These are phyloP conservation scores for Denticeps clupeoides DNA, from an alignment of 2,797 vertebrate species.

Conservation along the genomic window DNA sequence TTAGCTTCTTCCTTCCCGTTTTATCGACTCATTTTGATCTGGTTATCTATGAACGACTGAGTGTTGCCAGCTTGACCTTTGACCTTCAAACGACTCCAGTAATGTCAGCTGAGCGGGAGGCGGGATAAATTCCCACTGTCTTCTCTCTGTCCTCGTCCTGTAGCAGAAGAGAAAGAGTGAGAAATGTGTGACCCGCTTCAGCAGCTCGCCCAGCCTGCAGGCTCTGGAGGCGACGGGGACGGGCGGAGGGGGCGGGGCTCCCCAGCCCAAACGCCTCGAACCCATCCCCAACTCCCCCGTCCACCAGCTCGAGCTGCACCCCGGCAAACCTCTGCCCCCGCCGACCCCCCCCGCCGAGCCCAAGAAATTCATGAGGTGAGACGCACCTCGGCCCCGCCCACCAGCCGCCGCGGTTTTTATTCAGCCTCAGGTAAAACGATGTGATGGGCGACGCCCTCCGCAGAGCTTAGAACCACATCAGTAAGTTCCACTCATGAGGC, in stretches of 20 bases:
- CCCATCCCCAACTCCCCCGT: constrained; percentile 95
- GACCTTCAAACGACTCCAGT: constrained; percentile 6
- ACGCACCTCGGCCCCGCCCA: constrained; percentile 60
- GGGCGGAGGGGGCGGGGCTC: constrained; percentile 47
- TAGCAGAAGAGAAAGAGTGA: constrained; percentile 99
- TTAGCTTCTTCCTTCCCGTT: constrained; percentile 33
- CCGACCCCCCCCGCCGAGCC: constrained; percentile 90
- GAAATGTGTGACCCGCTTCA: constrained; percentile 92
- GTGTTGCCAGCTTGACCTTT: constrained; percentile 30
- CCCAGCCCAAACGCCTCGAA: constrained; percentile 79
- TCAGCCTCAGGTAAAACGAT: constrained; percentile 15
- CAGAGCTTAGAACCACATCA: constrained; percentile 9
- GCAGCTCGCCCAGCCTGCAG: constrained; percentile 93
- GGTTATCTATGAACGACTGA: constrained; percentile 34
- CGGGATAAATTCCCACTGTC: constrained; percentile 18
- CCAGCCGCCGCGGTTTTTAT: constrained; percentile 23
- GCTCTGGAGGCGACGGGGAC: constrained; percentile 83
- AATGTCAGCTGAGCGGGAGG: no score
- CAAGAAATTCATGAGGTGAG: constrained; percentile 99
- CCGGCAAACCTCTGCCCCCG: constrained; percentile 94
- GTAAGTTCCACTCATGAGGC: constrained; percentile 6
- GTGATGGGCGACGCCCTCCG: neutral
- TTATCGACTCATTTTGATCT: constrained; percentile 38
- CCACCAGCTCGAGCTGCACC: constrained; percentile 93
- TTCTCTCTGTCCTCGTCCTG: constrained; percentile 45